These are phyloP conservation scores for Melospiza melodia DNA, from an alignment of 2,113 vertebrate species.

Conservation along the genomic window DNA sequence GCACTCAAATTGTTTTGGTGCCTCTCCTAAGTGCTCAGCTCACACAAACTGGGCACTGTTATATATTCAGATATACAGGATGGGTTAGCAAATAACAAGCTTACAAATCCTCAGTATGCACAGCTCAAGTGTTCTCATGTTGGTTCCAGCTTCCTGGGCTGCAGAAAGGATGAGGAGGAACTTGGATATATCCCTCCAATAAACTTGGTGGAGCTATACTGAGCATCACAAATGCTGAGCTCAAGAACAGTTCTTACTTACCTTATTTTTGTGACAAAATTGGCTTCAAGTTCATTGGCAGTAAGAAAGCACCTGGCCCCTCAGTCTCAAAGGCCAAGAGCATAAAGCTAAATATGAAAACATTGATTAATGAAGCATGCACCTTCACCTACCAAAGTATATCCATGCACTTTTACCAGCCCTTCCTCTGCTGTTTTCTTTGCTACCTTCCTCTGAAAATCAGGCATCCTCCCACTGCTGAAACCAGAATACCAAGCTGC, in stretches of 20 bases:
- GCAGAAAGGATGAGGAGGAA: not conserved
- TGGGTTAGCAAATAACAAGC: not conserved
- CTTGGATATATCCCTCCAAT: not conserved
- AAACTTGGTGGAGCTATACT: not conserved
- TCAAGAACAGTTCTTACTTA: not conserved
- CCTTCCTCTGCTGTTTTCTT: not conserved
- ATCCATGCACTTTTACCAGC: not conserved
- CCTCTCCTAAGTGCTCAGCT: not conserved
- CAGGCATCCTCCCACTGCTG: not conserved
- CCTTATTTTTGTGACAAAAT: not conserved
- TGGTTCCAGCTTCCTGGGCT: not conserved
- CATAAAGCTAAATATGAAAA: not conserved
- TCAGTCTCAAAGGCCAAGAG: not conserved
- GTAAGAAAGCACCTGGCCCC: not conserved
- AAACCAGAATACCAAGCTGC: not conserved
- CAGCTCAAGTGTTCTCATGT: not conserved
- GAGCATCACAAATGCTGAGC: not conserved
- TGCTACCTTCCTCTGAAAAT: not conserved
- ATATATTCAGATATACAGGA: not conserved
- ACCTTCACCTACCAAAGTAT: not conserved
- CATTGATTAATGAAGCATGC: not conserved
- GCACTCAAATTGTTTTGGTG: not conserved
- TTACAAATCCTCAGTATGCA: not conserved
- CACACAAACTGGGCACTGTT: not conserved
- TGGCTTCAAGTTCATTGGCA: not conserved